Evolutionary conservation across 1,140 invertebrate genomes (phyloP).

Genomic region (Cydia strobilella): DNA sequence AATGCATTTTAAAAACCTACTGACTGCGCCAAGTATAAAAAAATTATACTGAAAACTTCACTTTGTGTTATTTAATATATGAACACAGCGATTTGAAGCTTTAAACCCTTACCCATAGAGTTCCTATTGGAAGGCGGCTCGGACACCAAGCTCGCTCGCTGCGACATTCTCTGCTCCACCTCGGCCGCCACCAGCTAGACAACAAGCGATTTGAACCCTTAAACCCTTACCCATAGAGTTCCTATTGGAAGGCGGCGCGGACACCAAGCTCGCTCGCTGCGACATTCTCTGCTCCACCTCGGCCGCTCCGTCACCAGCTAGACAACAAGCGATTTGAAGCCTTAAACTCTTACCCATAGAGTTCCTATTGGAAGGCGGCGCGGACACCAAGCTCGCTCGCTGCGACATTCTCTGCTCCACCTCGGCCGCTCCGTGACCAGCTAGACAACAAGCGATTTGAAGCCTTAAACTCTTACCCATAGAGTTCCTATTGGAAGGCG

Average conservation of each 20-base stretch:
- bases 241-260: too few relatives aligned
- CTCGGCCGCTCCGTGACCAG: constrained; percentile 89
- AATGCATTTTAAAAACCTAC: too few relatives aligned
- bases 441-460: constrained; percentile 70
- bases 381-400: constrained; percentile 84
- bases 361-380: constrained; percentile 84
- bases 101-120: constrained; percentile 74
- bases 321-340: constrained; percentile 39
- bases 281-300: constrained; percentile 90
- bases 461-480: constrained; percentile 62
- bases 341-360: constrained; percentile 72
- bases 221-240: too few relatives aligned
- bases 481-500: constrained; percentile 83
- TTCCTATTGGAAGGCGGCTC: constrained; percentile 83
- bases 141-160: constrained; percentile 84
- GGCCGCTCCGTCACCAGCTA: constrained; percentile 89
- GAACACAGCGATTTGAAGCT: background rate
- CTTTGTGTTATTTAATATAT: too few relatives aligned
- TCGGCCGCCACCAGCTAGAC: too few relatives aligned
- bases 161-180: constrained; percentile 76
- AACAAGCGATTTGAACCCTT: too few relatives aligned
- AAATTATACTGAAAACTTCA: too few relatives aligned
- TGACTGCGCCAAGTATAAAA: too few relatives aligned
- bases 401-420: constrained; percentile 88
- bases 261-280: too few relatives aligned